phyloP scores from a whole-genome alignment of 2,888 invertebrate species.

The Noctua fimbriata region DNA sequence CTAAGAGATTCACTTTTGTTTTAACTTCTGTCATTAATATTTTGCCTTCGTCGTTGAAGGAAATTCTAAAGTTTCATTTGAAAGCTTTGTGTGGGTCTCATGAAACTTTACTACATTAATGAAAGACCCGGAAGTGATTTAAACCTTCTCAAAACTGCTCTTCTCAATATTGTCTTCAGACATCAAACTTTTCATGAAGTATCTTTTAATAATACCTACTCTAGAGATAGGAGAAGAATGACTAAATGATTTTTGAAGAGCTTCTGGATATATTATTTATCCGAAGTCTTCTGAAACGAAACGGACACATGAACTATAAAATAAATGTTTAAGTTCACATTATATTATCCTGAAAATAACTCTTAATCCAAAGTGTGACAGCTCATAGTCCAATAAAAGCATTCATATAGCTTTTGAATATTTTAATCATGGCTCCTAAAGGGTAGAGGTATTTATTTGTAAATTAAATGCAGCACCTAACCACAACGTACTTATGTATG shows the following conservation, averaged over 20 bases:
- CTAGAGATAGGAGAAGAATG: not conserved
- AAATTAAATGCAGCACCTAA: constrained; percentile 12
- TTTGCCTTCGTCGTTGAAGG: constrained; percentile 18
- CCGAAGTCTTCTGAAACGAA: not conserved
- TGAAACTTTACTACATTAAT: constrained; percentile 7
- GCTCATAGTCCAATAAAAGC: constrained; percentile 13
- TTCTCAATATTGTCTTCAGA: constrained; percentile 18
- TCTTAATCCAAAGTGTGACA: not conserved
- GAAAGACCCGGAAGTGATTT: constrained; percentile 27
- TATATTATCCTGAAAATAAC: not conserved
- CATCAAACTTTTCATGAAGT: constrained; percentile 4
- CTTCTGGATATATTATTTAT: not conserved
- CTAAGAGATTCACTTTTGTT: constrained; percentile 27
- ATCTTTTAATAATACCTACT: not conserved
- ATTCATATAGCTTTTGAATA: constrained; percentile 20
- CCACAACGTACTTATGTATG: constrained; percentile 3
- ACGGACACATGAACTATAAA: not conserved
- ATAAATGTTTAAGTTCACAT: constrained; percentile 1
- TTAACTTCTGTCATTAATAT: constrained; percentile 25
- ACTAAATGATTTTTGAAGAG: not conserved
- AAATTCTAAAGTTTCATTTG: not conserved
- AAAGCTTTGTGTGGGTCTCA: constrained; percentile 11
- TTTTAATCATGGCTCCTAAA: not conserved
- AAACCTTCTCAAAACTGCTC: constrained; percentile 18
- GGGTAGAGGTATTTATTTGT: constrained; percentile 15